Base-by-base conservation (phyloP, 2,797 vertebrate species). In the Rhinogobio ventralis region DNA sequence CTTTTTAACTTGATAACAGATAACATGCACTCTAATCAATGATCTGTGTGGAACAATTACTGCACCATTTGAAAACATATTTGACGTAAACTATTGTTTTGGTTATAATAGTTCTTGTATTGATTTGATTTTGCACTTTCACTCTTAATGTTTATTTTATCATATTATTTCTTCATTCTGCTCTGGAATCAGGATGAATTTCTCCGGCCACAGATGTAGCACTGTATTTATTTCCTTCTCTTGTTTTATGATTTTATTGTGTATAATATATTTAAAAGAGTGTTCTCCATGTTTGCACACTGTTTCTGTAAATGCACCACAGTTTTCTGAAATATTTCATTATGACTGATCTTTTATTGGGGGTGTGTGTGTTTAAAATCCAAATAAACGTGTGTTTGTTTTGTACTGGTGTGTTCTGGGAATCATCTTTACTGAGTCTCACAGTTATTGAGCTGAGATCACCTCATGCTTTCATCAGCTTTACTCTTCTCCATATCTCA, bases 111-210 rank as follows among this genome's bases (percentile, higher is more conserved):
- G 53, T 30, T 82, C 25, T 87, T 84, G 87, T 87, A 53, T 92
- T 89, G 76, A 88, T 81, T 88, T 87, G 86, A 80, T 78, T 88
- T 90, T 92, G 87, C 91, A 92, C 91, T 90, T 91, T 89, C 67
- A 79, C 80, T 62, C 39, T 84, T 88, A 19, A 45, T 51, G 20
- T 28, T 81, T 20, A 60, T 55, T 85, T 72, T 30, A 11, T 77
- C 3, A 23, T 28, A 19, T 42, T 25, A 42, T 60, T 76, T 60
- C 42, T 73, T 79, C 25, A 9, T 78, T 78, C 23, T 57, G 53
- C 49, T 49, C 28, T 79, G 7, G 79, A 66, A 28, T 78, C 74
- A 36, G 81, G 55, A 64, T 73, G 51, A 20, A 28, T 74, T 69
- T 81, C 51, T 8, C 0, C 23, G 68, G 84, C 53, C 83, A 77